Evolutionary conservation across 2,797 vertebrate species (phyloP).

Genomic region (Mastacembelus armatus): DNA sequence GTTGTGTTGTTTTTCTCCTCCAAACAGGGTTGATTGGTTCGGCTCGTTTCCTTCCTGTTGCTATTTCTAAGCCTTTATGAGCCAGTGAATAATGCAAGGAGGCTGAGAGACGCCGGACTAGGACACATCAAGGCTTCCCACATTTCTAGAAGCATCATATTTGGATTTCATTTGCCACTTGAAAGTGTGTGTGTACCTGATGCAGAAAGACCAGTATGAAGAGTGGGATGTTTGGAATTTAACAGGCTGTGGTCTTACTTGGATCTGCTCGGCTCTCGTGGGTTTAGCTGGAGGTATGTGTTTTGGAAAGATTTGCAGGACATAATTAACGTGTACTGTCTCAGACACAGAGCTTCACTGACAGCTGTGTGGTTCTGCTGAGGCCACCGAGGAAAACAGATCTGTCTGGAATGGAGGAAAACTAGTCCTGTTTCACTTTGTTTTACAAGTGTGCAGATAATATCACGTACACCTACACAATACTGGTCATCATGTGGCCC

Average conservation of each 20-base stretch:
- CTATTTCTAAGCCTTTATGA: neutral
- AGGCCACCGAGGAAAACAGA: constrained; percentile 8
- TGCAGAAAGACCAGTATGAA: neutral
- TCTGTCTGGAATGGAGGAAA: neutral
- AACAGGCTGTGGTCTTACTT: neutral
- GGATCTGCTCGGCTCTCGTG: neutral
- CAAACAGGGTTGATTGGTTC: neutral
- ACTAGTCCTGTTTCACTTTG: no score
- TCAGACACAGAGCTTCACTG: neutral
- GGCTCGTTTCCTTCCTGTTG: neutral
- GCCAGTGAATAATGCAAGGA: neutral
- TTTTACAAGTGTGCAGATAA: no score
- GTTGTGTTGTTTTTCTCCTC: neutral
- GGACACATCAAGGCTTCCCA: neutral
- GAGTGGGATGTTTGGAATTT: neutral
- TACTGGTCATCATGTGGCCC: no score
- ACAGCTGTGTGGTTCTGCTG: neutral
- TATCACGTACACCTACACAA: no score
- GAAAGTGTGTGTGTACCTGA: no score
- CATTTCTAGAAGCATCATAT: constrained; percentile 12
- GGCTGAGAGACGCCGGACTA: neutral
- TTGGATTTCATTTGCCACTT: constrained; percentile 22
- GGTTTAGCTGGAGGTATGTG: neutral
- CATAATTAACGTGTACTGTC: no score
- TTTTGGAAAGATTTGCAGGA: neutral